phyloP scores from a whole-genome alignment of 2,888 invertebrate genomes.

The Dioctria linearis region DNA sequence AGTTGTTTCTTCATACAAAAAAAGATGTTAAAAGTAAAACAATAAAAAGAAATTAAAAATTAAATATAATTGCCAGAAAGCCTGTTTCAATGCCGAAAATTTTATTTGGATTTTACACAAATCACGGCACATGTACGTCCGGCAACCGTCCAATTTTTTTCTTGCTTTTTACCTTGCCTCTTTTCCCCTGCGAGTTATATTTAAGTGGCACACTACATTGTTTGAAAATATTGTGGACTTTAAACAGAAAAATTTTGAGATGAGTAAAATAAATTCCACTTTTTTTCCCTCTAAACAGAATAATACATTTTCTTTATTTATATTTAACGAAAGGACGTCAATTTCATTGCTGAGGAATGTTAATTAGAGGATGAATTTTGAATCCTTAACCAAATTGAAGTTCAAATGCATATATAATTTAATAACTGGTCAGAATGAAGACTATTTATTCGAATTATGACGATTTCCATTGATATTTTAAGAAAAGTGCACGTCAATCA shows the following conservation, averaged over 20 bases:
- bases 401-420: too few relatives aligned
- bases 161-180: neutral
- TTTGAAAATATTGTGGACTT: neutral
- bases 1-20: neutral
- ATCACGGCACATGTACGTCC: neutral
- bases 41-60: neutral
- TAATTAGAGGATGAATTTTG: too few relatives aligned
- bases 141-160: neutral
- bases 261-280: neutral
- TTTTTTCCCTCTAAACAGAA: neutral
- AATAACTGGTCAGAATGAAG: too few relatives aligned
- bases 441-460: too few relatives aligned
- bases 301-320: too few relatives aligned
- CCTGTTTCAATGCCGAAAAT: neutral
- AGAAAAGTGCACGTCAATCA: too few relatives aligned
- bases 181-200: neutral
- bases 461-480: too few relatives aligned
- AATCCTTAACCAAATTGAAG: too few relatives aligned
- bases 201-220: neutral
- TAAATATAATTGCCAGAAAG: neutral
- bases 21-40: neutral
- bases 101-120: slow-evolving; percentile 2
- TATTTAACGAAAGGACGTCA: neutral
- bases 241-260: neutral
- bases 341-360: too few relatives aligned